Percentiles rank a stretch among this genome's conserved stretches.
phyloP scores from a whole-genome alignment of 2,113 vertebrate genomes.

The Eptesicus fuscus region DNA sequence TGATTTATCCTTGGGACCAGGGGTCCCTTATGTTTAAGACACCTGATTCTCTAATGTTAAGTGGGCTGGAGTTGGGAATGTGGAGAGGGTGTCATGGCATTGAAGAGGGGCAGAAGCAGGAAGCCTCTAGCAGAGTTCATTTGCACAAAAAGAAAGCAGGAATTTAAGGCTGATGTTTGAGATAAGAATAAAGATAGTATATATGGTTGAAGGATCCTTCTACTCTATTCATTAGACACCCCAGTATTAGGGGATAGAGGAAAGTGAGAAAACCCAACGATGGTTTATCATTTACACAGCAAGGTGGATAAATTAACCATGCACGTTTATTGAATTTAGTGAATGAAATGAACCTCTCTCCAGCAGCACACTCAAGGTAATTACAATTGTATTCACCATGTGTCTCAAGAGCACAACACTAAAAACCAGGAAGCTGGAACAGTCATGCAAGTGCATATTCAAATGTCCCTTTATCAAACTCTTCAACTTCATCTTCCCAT shows the following conservation, averaged over 20 bases:
- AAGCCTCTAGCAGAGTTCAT: neutral
- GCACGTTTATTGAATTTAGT: conserved; percentile 80
- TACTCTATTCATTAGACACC: neutral
- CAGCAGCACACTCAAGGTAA: conserved; percentile 44
- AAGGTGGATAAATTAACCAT: conserved; percentile 46
- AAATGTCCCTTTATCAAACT: conserved; percentile 96
- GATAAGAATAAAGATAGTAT: neutral
- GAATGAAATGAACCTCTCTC: conserved; percentile 63
- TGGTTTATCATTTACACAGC: neutral
- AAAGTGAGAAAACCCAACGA: neutral
- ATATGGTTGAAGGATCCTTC: neutral
- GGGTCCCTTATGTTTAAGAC: neutral
- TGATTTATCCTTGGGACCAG: neutral
- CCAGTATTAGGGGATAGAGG: neutral
- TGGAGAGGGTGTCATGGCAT: neutral
- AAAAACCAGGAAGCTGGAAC: conserved; percentile 57
- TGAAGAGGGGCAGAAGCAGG: neutral
- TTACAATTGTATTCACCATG: conserved; percentile 56
- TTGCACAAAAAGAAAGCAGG: neutral
- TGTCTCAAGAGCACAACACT: conserved; percentile 68
- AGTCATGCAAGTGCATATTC: conserved; percentile 95
- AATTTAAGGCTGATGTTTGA: neutral
- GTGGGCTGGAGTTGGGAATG: neutral
- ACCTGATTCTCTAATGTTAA: neutral
- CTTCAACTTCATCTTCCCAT: conserved; percentile 95